Conservation (phyloP, 2,113 vertebrate species). For the Penelope pileata region DNA sequence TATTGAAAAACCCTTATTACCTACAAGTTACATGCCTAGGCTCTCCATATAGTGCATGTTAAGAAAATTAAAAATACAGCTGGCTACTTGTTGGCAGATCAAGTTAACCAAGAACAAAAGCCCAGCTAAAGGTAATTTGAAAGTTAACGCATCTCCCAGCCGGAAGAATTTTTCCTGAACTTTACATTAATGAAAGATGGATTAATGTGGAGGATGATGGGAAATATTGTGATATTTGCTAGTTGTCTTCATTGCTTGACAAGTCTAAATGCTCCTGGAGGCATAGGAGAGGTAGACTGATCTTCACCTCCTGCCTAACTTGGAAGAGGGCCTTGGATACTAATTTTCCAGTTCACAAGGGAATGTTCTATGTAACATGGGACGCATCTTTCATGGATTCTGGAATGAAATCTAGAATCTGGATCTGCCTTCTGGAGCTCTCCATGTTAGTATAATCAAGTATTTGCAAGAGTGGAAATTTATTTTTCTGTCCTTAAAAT, state of each 20-base stretch:
- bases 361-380: not conserved
- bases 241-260: not conserved
- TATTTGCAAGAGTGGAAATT: not conserved
- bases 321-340: not conserved
- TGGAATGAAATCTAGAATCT: too few relatives aligned
- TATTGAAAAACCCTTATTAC: not conserved
- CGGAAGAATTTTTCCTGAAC: not conserved
- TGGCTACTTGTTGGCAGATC: not conserved
- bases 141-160: not conserved
- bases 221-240: rapidly evolving
- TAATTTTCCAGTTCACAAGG: not conserved
- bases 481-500: not conserved
- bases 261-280: not conserved
- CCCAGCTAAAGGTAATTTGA: not conserved
- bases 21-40: not conserved
- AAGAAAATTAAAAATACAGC: not conserved
- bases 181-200: rapidly evolving
- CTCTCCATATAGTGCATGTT: not conserved
- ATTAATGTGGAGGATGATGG: not conserved
- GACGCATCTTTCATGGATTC: not conserved
- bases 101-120: not conserved
- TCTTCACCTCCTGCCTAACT: not conserved
- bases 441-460: not conserved
- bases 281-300: not conserved
- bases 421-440: not conserved